Evolutionary conservation across 2,888 invertebrate species (phyloP).

Genomic region (Aphelenchoides bicaudatus): DNA sequence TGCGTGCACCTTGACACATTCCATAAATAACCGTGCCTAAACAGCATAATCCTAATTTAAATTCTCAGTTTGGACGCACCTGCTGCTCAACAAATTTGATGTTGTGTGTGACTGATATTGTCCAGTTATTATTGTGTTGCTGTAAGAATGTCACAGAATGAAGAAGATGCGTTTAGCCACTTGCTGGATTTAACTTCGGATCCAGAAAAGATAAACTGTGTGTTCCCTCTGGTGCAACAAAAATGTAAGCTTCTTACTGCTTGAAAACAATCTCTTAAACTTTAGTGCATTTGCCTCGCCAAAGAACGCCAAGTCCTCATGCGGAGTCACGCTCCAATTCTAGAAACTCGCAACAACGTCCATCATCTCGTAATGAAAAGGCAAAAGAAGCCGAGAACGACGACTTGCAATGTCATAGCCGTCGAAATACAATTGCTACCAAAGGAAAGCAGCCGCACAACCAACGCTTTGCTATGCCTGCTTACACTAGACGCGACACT

Average conservation of each 20-base stretch:
- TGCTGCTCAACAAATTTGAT: background rate
- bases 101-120: background rate
- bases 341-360: no score
- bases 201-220: conserved; percentile 6
- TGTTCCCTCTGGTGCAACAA: background rate
- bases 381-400: conserved; percentile 4
- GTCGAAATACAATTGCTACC: conserved; percentile 4
- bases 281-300: no score
- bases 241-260: conserved; percentile 5
- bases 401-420: background rate
- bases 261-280: no score
- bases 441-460: background rate
- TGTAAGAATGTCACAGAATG: background rate
- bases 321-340: no score
- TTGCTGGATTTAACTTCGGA: background rate
- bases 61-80: background rate
- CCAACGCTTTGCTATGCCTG: conserved; percentile 6
- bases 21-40: no score
- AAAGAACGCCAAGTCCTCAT: no score
- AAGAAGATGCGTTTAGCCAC: conserved; percentile 5
- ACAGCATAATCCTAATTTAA: no score
- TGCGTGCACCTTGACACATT: no score
- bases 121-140: background rate
- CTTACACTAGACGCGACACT: conserved; percentile 1
- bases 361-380: background rate